Evolutionary conservation across 2,113 vertebrate genomes (phyloP).

Genomic region (Patagioenas fasciata): DNA sequence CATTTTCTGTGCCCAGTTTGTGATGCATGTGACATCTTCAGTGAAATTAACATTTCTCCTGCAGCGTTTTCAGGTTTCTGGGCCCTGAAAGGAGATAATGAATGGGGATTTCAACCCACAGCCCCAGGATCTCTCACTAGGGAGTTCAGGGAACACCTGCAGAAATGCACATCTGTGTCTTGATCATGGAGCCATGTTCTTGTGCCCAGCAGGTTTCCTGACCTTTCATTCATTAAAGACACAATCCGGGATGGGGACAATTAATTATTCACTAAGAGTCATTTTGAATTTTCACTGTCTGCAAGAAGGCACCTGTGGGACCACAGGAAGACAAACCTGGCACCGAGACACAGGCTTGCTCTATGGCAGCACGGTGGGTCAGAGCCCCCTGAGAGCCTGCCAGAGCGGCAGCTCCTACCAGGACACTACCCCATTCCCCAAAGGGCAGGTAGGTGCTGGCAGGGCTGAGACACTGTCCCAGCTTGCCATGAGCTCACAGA

Average conservation of each 20-base stretch:
- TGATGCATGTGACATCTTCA: background rate
- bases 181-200: fast-evolving
- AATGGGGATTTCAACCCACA: background rate
- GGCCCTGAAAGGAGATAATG: background rate
- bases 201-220: background rate
- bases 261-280: slow-evolving; percentile 41
- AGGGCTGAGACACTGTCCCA: background rate
- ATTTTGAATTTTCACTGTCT: slow-evolving; percentile 3
- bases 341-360: background rate
- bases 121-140: background rate
- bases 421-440: background rate
- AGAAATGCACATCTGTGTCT: background rate
- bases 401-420: background rate
- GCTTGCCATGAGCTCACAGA: background rate
- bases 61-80: background rate
- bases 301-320: background rate
- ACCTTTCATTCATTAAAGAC: slow-evolving; percentile 48
- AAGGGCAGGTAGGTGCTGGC: background rate
- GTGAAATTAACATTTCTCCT: background rate
- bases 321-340: background rate
- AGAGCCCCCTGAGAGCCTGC: background rate
- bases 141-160: background rate
- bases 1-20: background rate
- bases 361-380: fast-evolving
- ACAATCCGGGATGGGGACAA: background rate